Percentiles rank a stretch among this genome's conserved stretches.
phyloP scores from a whole-genome alignment of 2,888 invertebrate genomes.

The Eumerus sabulonum region DNA sequence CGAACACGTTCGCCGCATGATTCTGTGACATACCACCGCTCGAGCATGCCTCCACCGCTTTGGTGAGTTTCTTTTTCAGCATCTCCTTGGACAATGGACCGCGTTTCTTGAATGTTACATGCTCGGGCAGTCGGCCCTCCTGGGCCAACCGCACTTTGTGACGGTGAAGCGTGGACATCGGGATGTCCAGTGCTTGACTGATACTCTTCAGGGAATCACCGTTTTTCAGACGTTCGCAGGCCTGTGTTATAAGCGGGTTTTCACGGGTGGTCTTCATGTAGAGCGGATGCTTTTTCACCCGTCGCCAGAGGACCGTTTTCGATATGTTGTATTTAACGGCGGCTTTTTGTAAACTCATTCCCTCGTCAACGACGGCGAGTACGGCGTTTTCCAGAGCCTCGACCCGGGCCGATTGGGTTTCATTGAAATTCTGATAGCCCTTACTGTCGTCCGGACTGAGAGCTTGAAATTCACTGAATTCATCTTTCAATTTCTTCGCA shows the following conservation, averaged over 20 bases:
- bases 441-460: conserved; percentile 54
- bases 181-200: conserved; percentile 77
- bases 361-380: conserved; percentile 76
- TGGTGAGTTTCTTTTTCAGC: conserved; percentile 75
- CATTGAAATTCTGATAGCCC: conserved; percentile 58
- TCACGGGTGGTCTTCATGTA: conserved; percentile 77
- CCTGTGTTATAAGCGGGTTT: conserved; percentile 75
- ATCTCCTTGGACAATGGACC: conserved; percentile 77
- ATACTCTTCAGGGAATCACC: conserved; percentile 78
- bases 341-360: conserved; percentile 77
- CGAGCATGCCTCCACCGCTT: conserved; percentile 77
- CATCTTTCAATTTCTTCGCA: conserved; percentile 54
- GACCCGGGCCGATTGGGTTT: conserved; percentile 67
- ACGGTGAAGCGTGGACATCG: conserved; percentile 78
- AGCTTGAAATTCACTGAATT: conserved; percentile 63
- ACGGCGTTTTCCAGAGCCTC: conserved; percentile 75
- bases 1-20: conserved; percentile 77
- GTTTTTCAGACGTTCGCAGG: conserved; percentile 75
- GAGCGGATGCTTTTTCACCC: conserved; percentile 76
- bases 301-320: conserved; percentile 78
- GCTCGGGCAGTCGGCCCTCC: conserved; percentile 76
- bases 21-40: conserved; percentile 78
- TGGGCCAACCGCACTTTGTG: conserved; percentile 77
- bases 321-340: conserved; percentile 77
- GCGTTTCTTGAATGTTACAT: conserved; percentile 76